Base-by-base conservation (phyloP, 2,888 invertebrate genomes). In the Conchocele bisecta region DNA sequence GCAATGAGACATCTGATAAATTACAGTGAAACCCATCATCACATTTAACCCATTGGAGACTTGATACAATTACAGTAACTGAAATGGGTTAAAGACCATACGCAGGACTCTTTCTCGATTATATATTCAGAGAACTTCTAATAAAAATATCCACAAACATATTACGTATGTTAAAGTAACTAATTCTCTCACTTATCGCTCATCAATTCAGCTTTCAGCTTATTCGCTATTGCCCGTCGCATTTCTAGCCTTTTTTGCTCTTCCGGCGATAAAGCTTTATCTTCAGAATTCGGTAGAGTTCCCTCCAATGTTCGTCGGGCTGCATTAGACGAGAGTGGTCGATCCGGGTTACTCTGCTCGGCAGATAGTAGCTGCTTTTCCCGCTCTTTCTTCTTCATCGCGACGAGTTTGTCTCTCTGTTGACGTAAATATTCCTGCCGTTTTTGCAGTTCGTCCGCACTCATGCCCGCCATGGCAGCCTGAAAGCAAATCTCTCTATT, bases 401-500 rank as follows among this genome's bases (percentile, higher is more conserved):
- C 95, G 44, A 98, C 93, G 58, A 98, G 93, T 89, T 97, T 97
- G 91, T 98, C 98, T 26, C 98, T 93, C 89, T 98, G 98, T 70
- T 95, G 94, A 59, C 95, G 94, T 64, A 98, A 92, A 90, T 98
- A 98, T 79, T 95, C 94, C 86, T 97, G 96, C 0, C 98, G 79
- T 58, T 88, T 85, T 60, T 87, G 84, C 28, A 88, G 75, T 63
- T 90, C 88, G n/a, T 87, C 88, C 31, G 84, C 82, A 44, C 82
- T 85, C 68, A 90, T 79, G 13, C 87, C 87, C 20, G 83, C 79
- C 71, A 88, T 81, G n/a, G 79, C 83, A 41, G 83, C 88, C 88
- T 88, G 63, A 13, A 68, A n/a, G n/a, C n/a, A n/a, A n/a, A n/a
- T n/a, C n/a, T n/a, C n/a, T n/a, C n/a, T n/a, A n/a, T n/a, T n/a